Conservation (phyloP, 1,140 invertebrate species). For the Brachionus koreanus region DNA sequence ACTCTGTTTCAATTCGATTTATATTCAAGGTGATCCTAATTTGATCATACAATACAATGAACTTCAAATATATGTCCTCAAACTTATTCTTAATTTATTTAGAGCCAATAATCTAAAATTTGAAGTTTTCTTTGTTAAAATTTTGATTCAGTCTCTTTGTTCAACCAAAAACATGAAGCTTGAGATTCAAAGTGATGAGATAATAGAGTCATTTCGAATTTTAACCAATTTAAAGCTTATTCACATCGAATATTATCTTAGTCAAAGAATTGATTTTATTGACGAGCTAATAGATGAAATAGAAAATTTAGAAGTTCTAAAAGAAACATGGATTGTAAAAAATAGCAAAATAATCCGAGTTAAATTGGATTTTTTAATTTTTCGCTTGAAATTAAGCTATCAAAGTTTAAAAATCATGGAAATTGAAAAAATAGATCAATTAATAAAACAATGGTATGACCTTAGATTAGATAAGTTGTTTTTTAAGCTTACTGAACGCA, state of each 20-base stretch:
- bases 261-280: not conserved
- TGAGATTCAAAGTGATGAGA: not conserved
- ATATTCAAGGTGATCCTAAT: not conserved
- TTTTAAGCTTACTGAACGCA: constrained; percentile 6
- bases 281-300: not conserved
- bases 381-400: constrained; percentile 8
- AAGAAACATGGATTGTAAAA: not conserved
- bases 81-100: constrained; percentile 24
- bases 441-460: not conserved
- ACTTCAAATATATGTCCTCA: not conserved
- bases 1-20: constrained; percentile 7
- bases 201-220: not conserved
- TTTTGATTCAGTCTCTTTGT: not conserved
- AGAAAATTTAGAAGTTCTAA: not conserved
- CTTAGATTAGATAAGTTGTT: not conserved
- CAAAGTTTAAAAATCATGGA: not conserved
- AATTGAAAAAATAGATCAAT: not conserved
- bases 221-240: not conserved
- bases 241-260: constrained; percentile 8
- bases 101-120: constrained; percentile 29
- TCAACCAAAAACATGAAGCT: not conserved
- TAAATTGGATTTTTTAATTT: not conserved
- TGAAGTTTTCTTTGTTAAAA: constrained; percentile 1
- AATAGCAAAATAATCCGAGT: not conserved
- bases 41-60: not conserved